Percentiles rank a stretch among this genome's conserved stretches.
phyloP scores from a whole-genome alignment of 2,113 vertebrate species.

The Muntiacus reevesi region DNA sequence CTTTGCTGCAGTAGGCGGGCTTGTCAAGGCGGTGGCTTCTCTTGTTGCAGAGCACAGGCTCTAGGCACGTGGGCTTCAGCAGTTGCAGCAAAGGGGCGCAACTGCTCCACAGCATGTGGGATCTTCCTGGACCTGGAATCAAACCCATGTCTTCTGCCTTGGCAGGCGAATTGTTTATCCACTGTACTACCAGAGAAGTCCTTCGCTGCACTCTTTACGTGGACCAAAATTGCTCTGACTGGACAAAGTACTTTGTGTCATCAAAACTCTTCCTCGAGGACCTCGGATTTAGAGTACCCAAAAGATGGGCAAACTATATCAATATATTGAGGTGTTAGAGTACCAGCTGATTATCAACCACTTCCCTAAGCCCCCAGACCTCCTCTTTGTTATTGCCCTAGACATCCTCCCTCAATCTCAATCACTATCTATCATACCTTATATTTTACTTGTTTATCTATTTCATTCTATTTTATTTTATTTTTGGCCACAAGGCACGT shows the following conservation, averaged over 20 bases:
- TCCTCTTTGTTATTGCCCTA: neutral
- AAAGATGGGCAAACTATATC: neutral
- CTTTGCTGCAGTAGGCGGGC: neutral
- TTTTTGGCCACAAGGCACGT: neutral
- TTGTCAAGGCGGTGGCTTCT: neutral
- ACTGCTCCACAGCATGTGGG: neutral
- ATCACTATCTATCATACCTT: neutral
- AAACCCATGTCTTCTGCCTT: neutral
- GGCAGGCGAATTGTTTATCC: neutral
- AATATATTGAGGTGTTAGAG: neutral
- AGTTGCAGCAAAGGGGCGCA: neutral
- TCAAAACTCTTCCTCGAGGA: neutral
- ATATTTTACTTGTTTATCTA: neutral
- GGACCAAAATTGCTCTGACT: neutral
- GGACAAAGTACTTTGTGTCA: neutral
- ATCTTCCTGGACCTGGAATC: neutral
- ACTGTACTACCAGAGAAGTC: neutral
- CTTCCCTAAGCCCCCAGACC: neutral
- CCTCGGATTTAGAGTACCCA: neutral
- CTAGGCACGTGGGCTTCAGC: neutral
- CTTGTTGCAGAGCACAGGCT: neutral
- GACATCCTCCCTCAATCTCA: neutral
- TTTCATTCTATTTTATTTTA: neutral
- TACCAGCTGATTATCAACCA: neutral
- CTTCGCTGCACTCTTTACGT: neutral